Percentiles rank a stretch among this genome's conserved stretches.
phyloP scores from a whole-genome alignment of 2,797 vertebrate genomes.

The Hypotaenidia philippensis region DNA sequence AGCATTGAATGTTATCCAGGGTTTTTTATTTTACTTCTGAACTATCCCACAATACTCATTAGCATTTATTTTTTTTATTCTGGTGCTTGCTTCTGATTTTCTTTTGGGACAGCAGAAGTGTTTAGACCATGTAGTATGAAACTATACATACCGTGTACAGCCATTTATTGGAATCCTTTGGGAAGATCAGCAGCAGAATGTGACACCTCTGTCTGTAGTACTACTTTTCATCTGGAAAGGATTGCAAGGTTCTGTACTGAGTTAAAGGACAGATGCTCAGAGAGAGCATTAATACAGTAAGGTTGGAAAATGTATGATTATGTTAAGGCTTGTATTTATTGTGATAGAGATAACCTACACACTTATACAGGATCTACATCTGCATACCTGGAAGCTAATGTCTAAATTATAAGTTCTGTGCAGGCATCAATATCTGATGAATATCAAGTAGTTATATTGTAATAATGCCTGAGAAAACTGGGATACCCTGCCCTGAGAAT shows the following conservation, averaged over 20 bases:
- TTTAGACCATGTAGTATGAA: neutral
- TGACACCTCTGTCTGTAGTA: neutral
- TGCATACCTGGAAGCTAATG: constrained; percentile 53
- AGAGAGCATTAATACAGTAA: neutral
- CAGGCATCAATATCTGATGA: constrained; percentile 32
- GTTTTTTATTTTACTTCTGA: neutral
- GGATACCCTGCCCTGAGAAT: constrained; percentile 7
- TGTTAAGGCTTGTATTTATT: constrained; percentile 20
- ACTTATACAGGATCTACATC: neutral
- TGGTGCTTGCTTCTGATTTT: neutral
- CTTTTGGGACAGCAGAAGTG: neutral
- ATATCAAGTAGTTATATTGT: constrained; percentile 41
- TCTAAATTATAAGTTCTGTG: constrained; percentile 41
- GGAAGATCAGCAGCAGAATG: constrained; percentile 2
- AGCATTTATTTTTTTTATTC: neutral
- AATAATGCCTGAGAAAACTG: constrained; percentile 38
- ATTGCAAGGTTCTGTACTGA: neutral
- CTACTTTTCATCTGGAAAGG: neutral
- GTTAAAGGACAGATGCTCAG: neutral
- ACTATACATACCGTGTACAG: neutral
- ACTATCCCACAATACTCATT: neutral
- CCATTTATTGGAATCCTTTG: neutral
- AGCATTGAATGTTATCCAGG: neutral
- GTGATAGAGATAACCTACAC: neutral
- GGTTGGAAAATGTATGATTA: neutral